Conservation (phyloP, 2,113 vertebrate species). For the Crotalus helleri region DNA sequence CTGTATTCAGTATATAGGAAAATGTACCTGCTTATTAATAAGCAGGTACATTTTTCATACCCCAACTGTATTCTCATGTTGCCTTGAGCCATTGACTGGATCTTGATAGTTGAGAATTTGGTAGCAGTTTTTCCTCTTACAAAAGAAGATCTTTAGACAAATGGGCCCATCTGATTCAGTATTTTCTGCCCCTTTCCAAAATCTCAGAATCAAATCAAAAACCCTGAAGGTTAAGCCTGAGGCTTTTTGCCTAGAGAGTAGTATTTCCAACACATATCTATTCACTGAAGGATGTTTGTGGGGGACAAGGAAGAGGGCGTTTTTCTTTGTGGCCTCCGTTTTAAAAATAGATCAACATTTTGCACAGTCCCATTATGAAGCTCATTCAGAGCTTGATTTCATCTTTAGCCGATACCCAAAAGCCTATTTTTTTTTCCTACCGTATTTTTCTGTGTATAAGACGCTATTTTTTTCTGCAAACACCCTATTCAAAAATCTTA, state of each 20-base stretch:
- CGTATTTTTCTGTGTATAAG: too few relatives aligned
- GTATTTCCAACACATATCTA: neutral
- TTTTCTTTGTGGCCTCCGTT: neutral
- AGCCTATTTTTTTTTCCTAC: neutral
- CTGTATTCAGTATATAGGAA: neutral
- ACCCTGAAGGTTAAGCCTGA: neutral
- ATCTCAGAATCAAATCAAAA: neutral
- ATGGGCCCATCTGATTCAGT: neutral
- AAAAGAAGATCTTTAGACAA: neutral
- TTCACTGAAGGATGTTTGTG: neutral
- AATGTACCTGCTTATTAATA: neutral
- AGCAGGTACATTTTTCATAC: neutral
- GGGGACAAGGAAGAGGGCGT: neutral
- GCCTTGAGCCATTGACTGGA: neutral
- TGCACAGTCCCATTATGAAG: neutral
- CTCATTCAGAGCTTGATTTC: neutral
- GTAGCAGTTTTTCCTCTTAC: neutral
- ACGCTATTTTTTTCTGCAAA: too few relatives aligned
- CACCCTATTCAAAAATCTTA: too few relatives aligned
- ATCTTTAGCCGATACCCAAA: neutral
- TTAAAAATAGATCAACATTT: neutral
- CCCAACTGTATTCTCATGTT: neutral
- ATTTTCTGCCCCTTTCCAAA: neutral
- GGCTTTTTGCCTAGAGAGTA: neutral
- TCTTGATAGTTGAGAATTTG: neutral